Base-by-base conservation (phyloP, 2,888 invertebrate species). In the Drosophila tanythrix region DNA sequence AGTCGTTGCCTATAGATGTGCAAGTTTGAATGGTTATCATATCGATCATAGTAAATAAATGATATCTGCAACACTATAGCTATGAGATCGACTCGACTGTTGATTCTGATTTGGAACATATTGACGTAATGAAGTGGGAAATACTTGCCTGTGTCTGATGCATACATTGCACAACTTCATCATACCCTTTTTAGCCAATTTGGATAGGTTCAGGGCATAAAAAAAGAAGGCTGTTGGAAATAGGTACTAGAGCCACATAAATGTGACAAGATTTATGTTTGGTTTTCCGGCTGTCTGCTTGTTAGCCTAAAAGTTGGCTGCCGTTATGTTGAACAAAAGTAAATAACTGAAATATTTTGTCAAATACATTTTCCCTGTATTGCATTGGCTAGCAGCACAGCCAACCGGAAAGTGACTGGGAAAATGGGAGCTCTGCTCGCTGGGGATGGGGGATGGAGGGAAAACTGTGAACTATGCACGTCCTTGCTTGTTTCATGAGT, bases 241-340 rank as follows among this genome's bases (percentile, higher is more conserved):
- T 62, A 76, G 70, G 76, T 82, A 87, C 81, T 80, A 56, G 62
- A 61, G 77, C 74, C 75, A 77, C 79, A 86, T 85, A 83, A 84
- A 88, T 88, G 86, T 79, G 88, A 76, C 83, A 84, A 88, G 84
- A 88, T 88, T 88, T 84, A 86, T 86, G 84, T 80, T 84, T 82
- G 83, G 85, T 79, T 84, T 82, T 81, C 78, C 80, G 79, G 78
- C 78, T 84, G 88, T 82, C 80, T 84, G 83, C 82, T 87, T 83
- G 83, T 83, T 83, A 87, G 83, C 87, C 87, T 82, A 87, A 87
- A 83, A 83, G 83, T 83, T 83, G 74, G 51, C 76, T 66, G 56
- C 72, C 60, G 68, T 58, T 65, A 59, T 66, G 72, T 51, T 71
- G 66, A 59, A 68, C 76, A 79, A 78, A 81, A 83, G 83, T 84